Evolutionary conservation across 1,140 invertebrate genomes (phyloP).

Genomic region (Latrodectus geometricus): DNA sequence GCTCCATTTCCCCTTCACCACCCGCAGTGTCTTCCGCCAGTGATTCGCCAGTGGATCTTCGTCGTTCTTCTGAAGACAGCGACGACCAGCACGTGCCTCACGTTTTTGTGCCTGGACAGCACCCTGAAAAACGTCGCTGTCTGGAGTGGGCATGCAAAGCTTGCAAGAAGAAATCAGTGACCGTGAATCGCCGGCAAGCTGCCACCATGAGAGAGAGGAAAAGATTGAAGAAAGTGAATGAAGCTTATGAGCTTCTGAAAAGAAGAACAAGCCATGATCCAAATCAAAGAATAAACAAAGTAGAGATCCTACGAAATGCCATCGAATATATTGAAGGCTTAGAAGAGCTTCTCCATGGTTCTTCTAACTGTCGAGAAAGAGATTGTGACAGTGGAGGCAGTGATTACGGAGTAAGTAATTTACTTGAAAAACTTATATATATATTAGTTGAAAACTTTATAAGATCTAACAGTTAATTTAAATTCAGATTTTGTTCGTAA

Average conservation of each 20-base stretch:
- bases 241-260: constrained; percentile 96
- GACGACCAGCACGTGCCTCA: constrained; percentile 68
- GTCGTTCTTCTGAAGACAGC: constrained; percentile 5
- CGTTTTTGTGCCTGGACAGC: constrained; percentile 69
- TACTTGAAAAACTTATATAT: too few relatives aligned
- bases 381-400: constrained; percentile 48
- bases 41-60: constrained; percentile 28
- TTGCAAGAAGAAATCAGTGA: constrained; percentile 93
- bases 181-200: constrained; percentile 93
- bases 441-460: too few relatives aligned
- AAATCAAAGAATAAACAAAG: constrained; percentile 94
- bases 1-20: constrained; percentile 14
- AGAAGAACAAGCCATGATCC: constrained; percentile 92
- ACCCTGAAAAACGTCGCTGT: constrained; percentile 74
- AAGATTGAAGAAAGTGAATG: constrained; percentile 94
- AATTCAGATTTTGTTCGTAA: too few relatives aligned
- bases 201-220: constrained; percentile 93
- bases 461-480: too few relatives aligned
- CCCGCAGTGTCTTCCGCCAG: not conserved
- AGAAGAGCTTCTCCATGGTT: constrained; percentile 81
- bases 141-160: constrained; percentile 96
- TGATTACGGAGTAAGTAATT: constrained; percentile 44
- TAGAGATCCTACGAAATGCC: constrained; percentile 95
- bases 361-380: constrained; percentile 31
- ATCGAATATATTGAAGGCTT: constrained; percentile 98